Base-by-base conservation (phyloP, 35 echinoderm and acorn worm genomes). In the Acanthaster planci region DNA sequence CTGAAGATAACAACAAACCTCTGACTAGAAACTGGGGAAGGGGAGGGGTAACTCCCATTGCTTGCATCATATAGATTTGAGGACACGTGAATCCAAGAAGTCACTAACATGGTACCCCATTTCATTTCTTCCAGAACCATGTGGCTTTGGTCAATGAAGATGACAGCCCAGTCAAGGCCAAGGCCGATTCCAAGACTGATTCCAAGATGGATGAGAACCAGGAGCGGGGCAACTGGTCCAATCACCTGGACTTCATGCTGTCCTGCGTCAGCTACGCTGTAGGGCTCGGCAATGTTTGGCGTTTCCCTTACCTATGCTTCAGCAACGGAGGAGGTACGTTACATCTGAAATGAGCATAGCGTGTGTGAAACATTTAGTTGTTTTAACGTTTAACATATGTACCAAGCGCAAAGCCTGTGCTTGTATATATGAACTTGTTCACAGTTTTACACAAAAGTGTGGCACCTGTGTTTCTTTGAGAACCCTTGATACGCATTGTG, bases 261-360 rank as follows among this genome's bases (percentile, higher is more conserved):
- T 87, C 91, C 32, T 93, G 91, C 75, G 81, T 93, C 37, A 86
- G 91, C 38, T 93, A 93, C 53, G 91, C 91, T n/a, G 86, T 93
- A 18, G 90, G 90, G 0, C 86, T 92, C 0, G 86, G 85, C 40
- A 92, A 92, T n/a, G 81, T 92, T 29, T 93, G 91, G 91, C 51
- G 91, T 3, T 93, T 93, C 80, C 91, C 91, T 39, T 93, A 84
- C 80, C 67, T 93, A 19, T 93, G 91, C 40, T 93, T 80, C 80
- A 93, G 83, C 39, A 93, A 93, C 42, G 91, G 91, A 6, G 91
- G 91, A 85, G 91, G 91, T 93, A 82, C 22, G 34, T 19, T 7
- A 9, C 51, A 9, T 19, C n/a, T n/a, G n/a, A n/a, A n/a, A n/a
- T n/a, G n/a, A n/a, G n/a, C n/a, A n/a, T n/a, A n/a, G n/a, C n/a